These are phyloP conservation scores for Spea multiplicata DNA, from an alignment of 2,113 vertebrate genomes.

Conservation along the genomic window DNA sequence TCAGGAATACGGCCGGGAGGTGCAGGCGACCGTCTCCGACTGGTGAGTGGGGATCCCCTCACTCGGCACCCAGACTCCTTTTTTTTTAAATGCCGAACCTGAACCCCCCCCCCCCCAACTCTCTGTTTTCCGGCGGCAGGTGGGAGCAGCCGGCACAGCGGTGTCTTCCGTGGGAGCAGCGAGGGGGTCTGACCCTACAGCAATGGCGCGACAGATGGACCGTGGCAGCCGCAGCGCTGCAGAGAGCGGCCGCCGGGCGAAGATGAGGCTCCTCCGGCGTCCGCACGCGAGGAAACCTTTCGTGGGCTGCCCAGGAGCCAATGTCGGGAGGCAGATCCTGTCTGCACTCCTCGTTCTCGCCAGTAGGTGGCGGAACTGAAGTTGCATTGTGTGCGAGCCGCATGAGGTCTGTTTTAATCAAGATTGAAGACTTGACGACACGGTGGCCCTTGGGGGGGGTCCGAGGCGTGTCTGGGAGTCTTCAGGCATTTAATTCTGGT, in stretches of 20 bases:
- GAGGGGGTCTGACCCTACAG: conserved; percentile 65
- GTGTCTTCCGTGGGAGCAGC: conserved; percentile 58
- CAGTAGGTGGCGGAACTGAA: too few relatives aligned
- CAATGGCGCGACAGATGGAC: conserved; percentile 75
- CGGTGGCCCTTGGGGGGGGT: too few relatives aligned
- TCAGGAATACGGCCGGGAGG: conserved; percentile 56
- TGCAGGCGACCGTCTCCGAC: conserved; percentile 63
- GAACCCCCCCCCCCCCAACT: not conserved
- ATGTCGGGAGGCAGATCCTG: too few relatives aligned
- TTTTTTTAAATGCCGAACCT: not conserved
- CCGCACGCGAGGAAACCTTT: too few relatives aligned
- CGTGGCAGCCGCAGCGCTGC: conserved; percentile 58
- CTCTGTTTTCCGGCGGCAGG: conserved; percentile 54
- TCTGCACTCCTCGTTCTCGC: too few relatives aligned
- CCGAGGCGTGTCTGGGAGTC: too few relatives aligned
- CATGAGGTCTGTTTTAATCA: too few relatives aligned
- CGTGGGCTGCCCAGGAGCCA: too few relatives aligned
- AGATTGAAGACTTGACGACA: too few relatives aligned
- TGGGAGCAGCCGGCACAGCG: conserved; percentile 75
- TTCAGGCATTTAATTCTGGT: too few relatives aligned
- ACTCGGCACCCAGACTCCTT: not conserved
- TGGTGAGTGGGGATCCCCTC: conserved; percentile 63
- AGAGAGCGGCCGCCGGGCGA: conserved; percentile 22
- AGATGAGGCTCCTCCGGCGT: not conserved
- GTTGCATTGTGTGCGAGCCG: too few relatives aligned